A percentile compares a stretch with the other conserved stretches of the same genome.
These are phyloP conservation scores for Mormyrus hasselquistii DNA, from an alignment of 2,797 vertebrate species.

Conservation along the genomic window DNA sequence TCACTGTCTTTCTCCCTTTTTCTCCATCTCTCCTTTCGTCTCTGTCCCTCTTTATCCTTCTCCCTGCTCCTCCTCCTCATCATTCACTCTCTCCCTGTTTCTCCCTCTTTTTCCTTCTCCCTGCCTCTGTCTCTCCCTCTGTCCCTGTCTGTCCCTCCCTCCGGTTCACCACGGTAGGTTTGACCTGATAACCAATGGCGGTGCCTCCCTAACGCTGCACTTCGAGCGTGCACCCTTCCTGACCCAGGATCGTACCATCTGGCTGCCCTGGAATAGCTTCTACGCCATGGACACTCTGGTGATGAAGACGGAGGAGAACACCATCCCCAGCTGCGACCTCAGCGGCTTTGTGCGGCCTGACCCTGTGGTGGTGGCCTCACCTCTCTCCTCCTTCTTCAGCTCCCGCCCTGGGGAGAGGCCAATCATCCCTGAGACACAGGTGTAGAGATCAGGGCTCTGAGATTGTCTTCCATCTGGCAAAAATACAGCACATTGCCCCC, in stretches of 20 bases:
- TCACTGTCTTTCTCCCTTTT: neutral
- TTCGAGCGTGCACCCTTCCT: constrained; percentile 94
- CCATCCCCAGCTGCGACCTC: constrained; percentile 96
- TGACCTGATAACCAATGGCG: constrained; percentile 94
- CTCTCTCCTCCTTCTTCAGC: constrained; percentile 95
- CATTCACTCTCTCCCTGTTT: neutral
- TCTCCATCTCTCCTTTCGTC: neutral
- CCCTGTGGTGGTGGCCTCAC: constrained; percentile 92
- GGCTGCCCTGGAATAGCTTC: constrained; percentile 97
- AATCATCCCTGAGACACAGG: constrained; percentile 97
- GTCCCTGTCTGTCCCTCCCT: neutral
- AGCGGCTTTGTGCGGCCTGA: constrained; percentile 93
- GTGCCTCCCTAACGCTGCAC: constrained; percentile 86
- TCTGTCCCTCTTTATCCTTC: neutral
- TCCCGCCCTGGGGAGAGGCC: constrained; percentile 81
- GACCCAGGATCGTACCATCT: constrained; percentile 94
- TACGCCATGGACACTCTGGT: constrained; percentile 97
- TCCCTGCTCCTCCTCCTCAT: neutral
- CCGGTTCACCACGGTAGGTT: constrained; percentile 64
- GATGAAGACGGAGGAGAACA: constrained; percentile 98
- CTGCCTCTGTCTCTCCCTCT: neutral
- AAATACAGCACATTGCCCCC: neutral
- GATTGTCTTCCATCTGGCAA: neutral
- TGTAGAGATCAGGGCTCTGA: constrained; percentile 44
- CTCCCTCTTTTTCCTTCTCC: neutral